Conservation (phyloP, 2,888 invertebrate species). For the Chydorus sphaericus region DNA sequence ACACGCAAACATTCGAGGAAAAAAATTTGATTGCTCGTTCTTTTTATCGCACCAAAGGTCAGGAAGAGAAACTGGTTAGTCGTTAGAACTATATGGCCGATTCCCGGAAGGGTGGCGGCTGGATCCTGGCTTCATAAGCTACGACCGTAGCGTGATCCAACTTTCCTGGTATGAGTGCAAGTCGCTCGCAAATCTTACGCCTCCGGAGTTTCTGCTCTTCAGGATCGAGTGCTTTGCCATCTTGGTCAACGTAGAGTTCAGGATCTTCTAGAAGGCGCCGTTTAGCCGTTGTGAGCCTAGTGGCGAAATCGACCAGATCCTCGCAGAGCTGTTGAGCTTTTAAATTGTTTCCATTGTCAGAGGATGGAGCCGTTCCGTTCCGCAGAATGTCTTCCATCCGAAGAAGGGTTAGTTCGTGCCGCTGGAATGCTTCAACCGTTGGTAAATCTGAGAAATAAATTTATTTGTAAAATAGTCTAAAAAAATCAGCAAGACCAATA, state of each 20-base stretch:
- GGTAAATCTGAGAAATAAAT: slow-evolving; percentile 1
- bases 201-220: slow-evolving; percentile 50
- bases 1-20: neutral
- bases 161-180: slow-evolving; percentile 67
- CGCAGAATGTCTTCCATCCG: slow-evolving; percentile 58
- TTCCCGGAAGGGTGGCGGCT: slow-evolving; percentile 2
- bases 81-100: neutral
- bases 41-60: neutral
- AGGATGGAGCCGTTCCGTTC: slow-evolving; percentile 43
- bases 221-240: slow-evolving; percentile 33
- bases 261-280: slow-evolving; percentile 65
- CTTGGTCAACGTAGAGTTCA: slow-evolving; percentile 44
- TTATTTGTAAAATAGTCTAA: no score
- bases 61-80: neutral
- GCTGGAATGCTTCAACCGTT: slow-evolving; percentile 53
- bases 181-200: slow-evolving; percentile 53
- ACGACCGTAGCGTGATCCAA: slow-evolving; percentile 75
- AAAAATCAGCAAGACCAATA: no score
- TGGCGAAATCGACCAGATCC: slow-evolving; percentile 59
- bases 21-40: neutral
- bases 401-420: slow-evolving; percentile 56
- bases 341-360: slow-evolving; percentile 39
- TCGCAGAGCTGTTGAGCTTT: slow-evolving; percentile 50
- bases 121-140: slow-evolving; percentile 47
- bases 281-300: slow-evolving; percentile 62